A percentile compares a stretch with the other conserved stretches of the same genome.
Conservation (phyloP, 2,888 invertebrate genomes). For the Hyposoter dolosus region DNA sequence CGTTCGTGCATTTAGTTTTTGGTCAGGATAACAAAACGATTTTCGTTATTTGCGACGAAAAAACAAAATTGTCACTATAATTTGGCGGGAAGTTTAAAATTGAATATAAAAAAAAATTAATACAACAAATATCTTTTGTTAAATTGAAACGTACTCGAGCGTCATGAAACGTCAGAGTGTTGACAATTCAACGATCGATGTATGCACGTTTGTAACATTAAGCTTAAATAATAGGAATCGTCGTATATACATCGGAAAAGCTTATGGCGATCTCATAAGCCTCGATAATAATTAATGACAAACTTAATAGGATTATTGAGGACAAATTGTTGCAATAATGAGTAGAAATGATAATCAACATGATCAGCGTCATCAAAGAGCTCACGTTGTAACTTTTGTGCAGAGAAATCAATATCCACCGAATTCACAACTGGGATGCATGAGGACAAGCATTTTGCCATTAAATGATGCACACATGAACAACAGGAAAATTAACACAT, state of each 20-base stretch:
- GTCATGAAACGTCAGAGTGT: no score
- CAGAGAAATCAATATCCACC: no score
- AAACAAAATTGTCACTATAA: no score
- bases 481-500: not conserved
- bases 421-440: no score
- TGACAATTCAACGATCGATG: not conserved
- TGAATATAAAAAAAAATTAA: no score
- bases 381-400: not conserved
- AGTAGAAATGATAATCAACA: constrained; percentile 3
- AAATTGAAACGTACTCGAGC: no score
- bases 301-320: constrained; percentile 39
- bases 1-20: no score
- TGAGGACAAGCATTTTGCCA: not conserved
- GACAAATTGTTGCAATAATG: not conserved
- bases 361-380: not conserved
- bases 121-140: no score
- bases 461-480: no score
- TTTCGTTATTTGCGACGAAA: no score
- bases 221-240: not conserved
- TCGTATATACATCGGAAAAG: not conserved
- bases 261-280: not conserved
- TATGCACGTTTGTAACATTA: not conserved
- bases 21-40: no score
- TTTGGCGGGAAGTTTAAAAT: no score
- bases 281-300: not conserved